Conservation (phyloP, 1,140 invertebrate genomes). For the Lasioglossum albipes region DNA sequence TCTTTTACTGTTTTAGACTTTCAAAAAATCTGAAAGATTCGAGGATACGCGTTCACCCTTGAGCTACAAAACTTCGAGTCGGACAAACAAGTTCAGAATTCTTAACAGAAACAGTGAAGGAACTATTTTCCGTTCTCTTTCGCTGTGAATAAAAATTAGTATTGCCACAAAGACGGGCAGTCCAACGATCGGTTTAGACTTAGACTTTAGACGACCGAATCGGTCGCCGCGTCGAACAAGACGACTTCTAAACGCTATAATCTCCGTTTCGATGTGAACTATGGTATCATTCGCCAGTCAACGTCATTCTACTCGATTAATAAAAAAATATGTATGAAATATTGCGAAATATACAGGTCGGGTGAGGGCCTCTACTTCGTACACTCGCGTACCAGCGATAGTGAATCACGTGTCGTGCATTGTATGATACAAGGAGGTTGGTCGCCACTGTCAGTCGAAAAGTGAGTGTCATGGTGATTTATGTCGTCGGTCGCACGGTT, state of each 20-base stretch:
- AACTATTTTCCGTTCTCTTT: no score
- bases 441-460: conserved; percentile 16
- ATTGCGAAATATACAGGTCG: conserved; percentile 7
- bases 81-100: no score
- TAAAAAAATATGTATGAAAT: conserved; percentile 52
- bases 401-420: background rate
- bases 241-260: background rate
- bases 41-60: no score
- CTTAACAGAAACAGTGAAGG: no score
- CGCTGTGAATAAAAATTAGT: no score
- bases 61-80: no score
- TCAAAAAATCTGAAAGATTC: no score
- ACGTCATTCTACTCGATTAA: conserved; percentile 8
- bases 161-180: background rate
- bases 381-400: background rate
- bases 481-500: background rate
- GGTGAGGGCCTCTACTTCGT: no score
- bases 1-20: no score
- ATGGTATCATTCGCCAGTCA: background rate
- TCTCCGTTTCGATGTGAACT: conserved; percentile 7
- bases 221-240: background rate
- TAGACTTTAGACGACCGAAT: no score
- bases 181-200: background rate
- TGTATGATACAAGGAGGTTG: conserved; percentile 24
- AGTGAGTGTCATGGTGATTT: conserved; percentile 27